Evolutionary conservation across 1,140 invertebrate species (phyloP).

Genomic region (Bombus haemorrhoidalis): DNA sequence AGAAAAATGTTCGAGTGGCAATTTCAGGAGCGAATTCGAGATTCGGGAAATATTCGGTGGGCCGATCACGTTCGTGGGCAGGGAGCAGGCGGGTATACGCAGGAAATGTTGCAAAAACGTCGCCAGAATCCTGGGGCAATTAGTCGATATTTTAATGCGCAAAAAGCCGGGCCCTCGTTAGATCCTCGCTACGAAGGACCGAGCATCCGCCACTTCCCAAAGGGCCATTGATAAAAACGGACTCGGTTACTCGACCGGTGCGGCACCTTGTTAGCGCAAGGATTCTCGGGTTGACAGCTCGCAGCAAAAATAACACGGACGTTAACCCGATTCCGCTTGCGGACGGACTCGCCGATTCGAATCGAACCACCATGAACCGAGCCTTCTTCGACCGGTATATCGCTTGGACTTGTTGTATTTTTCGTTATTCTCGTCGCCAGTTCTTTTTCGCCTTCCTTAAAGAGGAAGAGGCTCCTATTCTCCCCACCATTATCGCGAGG

Average conservation of each 20-base stretch:
- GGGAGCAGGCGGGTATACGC: too few relatives aligned
- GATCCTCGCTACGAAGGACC: slow-evolving; percentile 70
- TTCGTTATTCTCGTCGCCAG: too few relatives aligned
- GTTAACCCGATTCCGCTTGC: slow-evolving; percentile 75
- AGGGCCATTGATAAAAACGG: slow-evolving; percentile 78
- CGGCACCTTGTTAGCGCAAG: slow-evolving; percentile 82
- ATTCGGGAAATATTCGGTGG: slow-evolving; percentile 73
- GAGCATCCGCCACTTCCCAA: slow-evolving; percentile 73
- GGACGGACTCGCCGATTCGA: not conserved
- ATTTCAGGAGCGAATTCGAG: not conserved
- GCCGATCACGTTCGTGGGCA: slow-evolving; percentile 73
- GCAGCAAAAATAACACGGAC: slow-evolving; percentile 80
- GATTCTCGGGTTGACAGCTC: slow-evolving; percentile 77
- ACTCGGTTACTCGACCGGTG: slow-evolving; percentile 68
- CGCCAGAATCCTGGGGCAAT: slow-evolving; percentile 80
- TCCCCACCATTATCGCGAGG: too few relatives aligned
- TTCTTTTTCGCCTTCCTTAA: too few relatives aligned
- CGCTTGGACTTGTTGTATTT: not conserved
- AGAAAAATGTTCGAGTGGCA: not conserved
- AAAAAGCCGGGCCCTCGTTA: slow-evolving; percentile 81
- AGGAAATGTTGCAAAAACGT: slow-evolving; percentile 58
- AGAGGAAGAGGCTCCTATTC: too few relatives aligned
- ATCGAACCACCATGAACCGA: slow-evolving; percentile 1
- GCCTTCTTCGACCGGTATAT: not conserved
- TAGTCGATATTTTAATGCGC: slow-evolving; percentile 83